A percentile compares a stretch with the other conserved stretches of the same genome.
These are phyloP conservation scores for Brachypteracias leptosomus DNA, from an alignment of 2,113 vertebrate genomes.

Conservation along the genomic window DNA sequence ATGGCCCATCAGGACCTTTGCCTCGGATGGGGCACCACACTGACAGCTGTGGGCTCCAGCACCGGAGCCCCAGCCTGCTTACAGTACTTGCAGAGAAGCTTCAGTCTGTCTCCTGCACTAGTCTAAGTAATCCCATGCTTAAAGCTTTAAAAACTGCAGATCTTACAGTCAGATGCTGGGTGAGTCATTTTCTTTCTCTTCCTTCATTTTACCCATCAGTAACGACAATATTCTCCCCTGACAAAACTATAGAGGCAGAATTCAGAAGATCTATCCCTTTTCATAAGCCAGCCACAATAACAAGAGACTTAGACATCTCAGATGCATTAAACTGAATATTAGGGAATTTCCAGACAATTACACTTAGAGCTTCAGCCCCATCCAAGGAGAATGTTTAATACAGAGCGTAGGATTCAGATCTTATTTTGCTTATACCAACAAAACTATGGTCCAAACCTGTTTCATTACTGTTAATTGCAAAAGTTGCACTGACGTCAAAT, in stretches of 20 bases:
- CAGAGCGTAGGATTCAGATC: not conserved
- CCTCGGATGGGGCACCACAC: not conserved
- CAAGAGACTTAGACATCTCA: not conserved
- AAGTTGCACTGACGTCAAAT: conserved; percentile 16
- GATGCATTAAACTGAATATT: not conserved
- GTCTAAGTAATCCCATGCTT: not conserved
- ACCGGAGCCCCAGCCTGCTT: not conserved
- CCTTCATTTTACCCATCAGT: rapidly evolving
- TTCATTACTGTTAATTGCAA: conserved; percentile 23
- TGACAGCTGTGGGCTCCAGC: not conserved
- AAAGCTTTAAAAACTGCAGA: not conserved
- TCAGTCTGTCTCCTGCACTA: not conserved
- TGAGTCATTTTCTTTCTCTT: not conserved
- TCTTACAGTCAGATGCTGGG: not conserved
- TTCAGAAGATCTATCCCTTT: not conserved
- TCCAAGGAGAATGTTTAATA: not conserved
- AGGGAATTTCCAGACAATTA: not conserved
- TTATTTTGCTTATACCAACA: conserved; percentile 17
- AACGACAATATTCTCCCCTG: not conserved
- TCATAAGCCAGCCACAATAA: not conserved
- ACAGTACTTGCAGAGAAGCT: rapidly evolving
- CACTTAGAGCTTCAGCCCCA: not conserved
- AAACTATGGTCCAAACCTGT: not conserved
- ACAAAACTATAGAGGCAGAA: not conserved
- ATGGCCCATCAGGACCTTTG: not conserved